These are phyloP conservation scores for Leptodactylus fallax DNA, from an alignment of 2,797 vertebrate genomes.

Conservation along the genomic window DNA sequence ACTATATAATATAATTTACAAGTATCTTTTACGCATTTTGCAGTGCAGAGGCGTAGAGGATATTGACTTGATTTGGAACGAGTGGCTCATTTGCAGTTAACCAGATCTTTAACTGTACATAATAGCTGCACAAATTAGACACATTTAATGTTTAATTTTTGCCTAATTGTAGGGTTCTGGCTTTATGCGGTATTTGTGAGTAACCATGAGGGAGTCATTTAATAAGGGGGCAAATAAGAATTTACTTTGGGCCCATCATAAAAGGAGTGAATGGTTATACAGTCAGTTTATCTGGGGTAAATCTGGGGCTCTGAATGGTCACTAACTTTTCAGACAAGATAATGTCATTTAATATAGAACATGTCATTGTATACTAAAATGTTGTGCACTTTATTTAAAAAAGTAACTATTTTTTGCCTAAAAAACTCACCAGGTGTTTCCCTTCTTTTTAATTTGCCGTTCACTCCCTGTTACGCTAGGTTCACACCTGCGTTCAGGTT, in stretches of 20 bases:
- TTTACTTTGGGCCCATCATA: background rate
- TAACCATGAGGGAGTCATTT: conserved; percentile 9
- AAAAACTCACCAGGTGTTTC: too few relatives aligned
- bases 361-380: too few relatives aligned
- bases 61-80: conserved; percentile 30
- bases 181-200: background rate
- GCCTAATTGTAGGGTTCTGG: background rate
- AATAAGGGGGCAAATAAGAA: background rate
- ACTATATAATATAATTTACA: conserved; percentile 37
- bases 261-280: too few relatives aligned
- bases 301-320: too few relatives aligned
- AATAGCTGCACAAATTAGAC: conserved; percentile 21
- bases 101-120: conserved; percentile 31
- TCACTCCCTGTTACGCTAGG: too few relatives aligned
- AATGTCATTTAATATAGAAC: too few relatives aligned
- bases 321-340: too few relatives aligned
- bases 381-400: too few relatives aligned
- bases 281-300: too few relatives aligned
- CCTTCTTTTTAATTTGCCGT: too few relatives aligned
- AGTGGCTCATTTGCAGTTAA: conserved; percentile 54
- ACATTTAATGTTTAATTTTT: conserved; percentile 4
- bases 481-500: too few relatives aligned
- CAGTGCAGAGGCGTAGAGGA: background rate
- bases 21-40: conserved; percentile 61
- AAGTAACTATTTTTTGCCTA: too few relatives aligned